These are phyloP conservation scores for Alauda arvensis DNA, from an alignment of 2,797 vertebrate species.

Conservation along the genomic window DNA sequence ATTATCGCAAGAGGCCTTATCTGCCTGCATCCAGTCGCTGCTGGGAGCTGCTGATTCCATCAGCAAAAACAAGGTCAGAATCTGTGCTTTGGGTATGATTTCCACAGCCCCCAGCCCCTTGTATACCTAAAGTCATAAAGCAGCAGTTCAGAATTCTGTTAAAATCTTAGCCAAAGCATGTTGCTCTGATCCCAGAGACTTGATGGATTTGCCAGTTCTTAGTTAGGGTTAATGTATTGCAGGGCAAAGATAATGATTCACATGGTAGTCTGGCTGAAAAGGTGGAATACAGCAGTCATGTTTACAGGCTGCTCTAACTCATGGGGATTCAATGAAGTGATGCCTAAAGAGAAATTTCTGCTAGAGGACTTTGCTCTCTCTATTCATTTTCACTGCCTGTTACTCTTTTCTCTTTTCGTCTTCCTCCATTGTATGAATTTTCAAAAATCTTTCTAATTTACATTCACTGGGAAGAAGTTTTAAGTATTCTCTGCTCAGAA, in stretches of 20 bases:
- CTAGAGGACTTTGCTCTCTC: neutral
- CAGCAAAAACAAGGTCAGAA: conserved; percentile 93
- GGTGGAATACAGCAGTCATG: neutral
- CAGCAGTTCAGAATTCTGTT: neutral
- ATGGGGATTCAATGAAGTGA: neutral
- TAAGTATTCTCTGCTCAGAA: neutral
- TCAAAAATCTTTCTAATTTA: neutral
- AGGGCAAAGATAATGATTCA: neutral
- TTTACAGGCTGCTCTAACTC: neutral
- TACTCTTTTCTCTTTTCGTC: neutral
- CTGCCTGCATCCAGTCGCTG: conserved; percentile 92
- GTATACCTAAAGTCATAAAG: neutral
- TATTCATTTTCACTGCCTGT: neutral
- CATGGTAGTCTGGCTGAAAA: neutral
- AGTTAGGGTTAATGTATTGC: neutral
- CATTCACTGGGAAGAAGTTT: neutral
- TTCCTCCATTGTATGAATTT: neutral
- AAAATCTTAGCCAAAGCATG: neutral
- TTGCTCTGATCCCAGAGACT: neutral
- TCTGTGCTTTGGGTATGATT: conserved; percentile 1
- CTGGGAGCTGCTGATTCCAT: conserved; percentile 92
- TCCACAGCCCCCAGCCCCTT: neutral
- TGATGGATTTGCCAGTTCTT: conserved; percentile 7
- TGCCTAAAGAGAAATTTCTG: neutral
- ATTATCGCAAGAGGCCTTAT: conserved; percentile 95